phyloP scores from a whole-genome alignment of 2,113 vertebrate species.

The Tricholaema leucomelas region DNA sequence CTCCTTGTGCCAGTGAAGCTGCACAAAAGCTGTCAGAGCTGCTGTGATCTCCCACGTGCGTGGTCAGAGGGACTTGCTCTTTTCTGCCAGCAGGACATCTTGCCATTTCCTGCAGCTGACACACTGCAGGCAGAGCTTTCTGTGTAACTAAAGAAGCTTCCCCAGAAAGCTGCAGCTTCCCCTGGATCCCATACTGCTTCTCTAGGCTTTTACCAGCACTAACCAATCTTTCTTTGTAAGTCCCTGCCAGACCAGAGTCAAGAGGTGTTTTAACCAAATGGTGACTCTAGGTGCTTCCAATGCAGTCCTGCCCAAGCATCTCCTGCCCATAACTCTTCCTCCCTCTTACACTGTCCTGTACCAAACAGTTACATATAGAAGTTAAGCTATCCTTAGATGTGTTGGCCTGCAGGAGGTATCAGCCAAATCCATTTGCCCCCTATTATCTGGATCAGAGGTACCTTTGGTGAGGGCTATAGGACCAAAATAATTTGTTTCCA shows the following conservation, averaged over 20 bases:
- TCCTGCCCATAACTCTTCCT: neutral
- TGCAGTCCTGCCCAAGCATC: neutral
- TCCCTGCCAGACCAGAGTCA: neutral
- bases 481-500: slow-evolving; percentile 98
- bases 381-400: neutral
- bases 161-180: neutral
- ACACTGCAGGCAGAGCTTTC: neutral
- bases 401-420: neutral
- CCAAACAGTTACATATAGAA: neutral
- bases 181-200: neutral
- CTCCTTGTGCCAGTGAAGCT: neutral
- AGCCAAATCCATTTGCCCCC: neutral
- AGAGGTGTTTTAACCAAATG: neutral
- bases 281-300: neutral
- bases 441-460: neutral
- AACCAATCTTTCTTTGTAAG: neutral
- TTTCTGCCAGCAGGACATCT: neutral
- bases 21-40: neutral
- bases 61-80: neutral
- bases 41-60: neutral
- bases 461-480: slow-evolving; percentile 94
- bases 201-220: neutral
- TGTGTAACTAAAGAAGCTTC: neutral
- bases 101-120: neutral
- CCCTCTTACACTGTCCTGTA: neutral